Evolutionary conservation across 2,888 invertebrate genomes (phyloP).

Genomic region (Branchipolynoe longqiensis): DNA sequence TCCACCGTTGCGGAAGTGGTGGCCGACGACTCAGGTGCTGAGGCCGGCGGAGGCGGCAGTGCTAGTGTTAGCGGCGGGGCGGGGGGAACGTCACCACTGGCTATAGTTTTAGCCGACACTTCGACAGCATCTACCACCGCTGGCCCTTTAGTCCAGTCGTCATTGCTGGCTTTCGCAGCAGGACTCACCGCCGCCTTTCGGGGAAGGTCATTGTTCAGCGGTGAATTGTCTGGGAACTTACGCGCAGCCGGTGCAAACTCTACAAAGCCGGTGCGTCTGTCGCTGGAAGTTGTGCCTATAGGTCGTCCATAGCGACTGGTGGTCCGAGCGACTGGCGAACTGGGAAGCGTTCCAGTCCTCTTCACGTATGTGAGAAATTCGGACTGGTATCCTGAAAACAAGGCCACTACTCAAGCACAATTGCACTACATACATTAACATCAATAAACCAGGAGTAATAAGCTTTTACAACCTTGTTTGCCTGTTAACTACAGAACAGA

Average conservation of each 20-base stretch:
- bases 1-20: background rate
- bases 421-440: background rate
- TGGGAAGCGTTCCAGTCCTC: conserved; percentile 11
- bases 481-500: too few species aligned
- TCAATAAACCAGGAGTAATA: background rate
- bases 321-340: background rate
- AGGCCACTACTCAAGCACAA: background rate
- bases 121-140: background rate
- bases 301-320: conserved; percentile 50
- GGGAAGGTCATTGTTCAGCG: conserved; percentile 29
- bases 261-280: conserved; percentile 32
- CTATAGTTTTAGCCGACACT: background rate
- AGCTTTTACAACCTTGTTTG: background rate
- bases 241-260: conserved; percentile 35
- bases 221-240: conserved; percentile 39
- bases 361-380: conserved; percentile 58
- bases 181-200: background rate
- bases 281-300: background rate
- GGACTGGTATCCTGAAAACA: conserved; percentile 55
- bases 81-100: background rate
- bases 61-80: background rate
- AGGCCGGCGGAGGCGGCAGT: background rate
- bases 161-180: too few species aligned
- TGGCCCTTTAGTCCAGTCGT: conserved; percentile 3
- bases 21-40: background rate